Base-by-base conservation (phyloP, 92 coral and sea anemone species). In the Phenganax subtilis region DNA sequence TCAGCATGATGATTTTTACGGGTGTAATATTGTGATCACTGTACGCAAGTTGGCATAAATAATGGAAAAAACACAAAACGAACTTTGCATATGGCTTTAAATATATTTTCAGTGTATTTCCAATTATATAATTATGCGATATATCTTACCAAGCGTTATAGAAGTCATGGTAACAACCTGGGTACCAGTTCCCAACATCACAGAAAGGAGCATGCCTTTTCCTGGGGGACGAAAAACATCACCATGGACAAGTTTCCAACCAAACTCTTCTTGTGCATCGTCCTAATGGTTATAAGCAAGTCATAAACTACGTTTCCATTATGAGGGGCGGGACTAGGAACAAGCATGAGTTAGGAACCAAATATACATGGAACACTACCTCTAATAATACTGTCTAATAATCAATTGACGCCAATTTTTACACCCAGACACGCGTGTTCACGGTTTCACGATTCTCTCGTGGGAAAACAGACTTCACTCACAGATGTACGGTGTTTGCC, bases 211-310 rank as follows among this genome's bases (percentile, higher is more conserved):
- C 99, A 96, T 96, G 53, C 91, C 97, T 70, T 96, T 96, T 79
- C 90, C 86, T 3, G 99, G 99, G 61, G 99, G 89, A 37, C 99
- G 96, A 76, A 96, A 96, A 30, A 96, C 99, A 86, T 96, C 99
- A 25, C 99, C 99, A 84, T 96, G 99, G 59, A 96, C 96, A 71
- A 96, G 86, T 59, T 96, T 96, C 99, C 99, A 96, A 57, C 99
- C 99, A 89, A 96, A 90, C 76, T 96, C 99, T 55, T 90, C 97
- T 86, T 92, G 93, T 7, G 96, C 96, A 74, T 96, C 99, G 81
- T 96, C 99, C 99, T 92, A 57, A 17, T 67, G 0, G 30, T 14
- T 55, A 57, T 57, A 55, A 57, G 5, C 7, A 5, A 5, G 10
- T 44, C 8, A 53, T 17, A 74, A 47, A 54, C 25, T 20, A 20